Percentiles rank a stretch among this genome's conserved stretches.
phyloP scores from a whole-genome alignment of 2,113 vertebrate species.

The Brachyhypopomus occidentalis region DNA sequence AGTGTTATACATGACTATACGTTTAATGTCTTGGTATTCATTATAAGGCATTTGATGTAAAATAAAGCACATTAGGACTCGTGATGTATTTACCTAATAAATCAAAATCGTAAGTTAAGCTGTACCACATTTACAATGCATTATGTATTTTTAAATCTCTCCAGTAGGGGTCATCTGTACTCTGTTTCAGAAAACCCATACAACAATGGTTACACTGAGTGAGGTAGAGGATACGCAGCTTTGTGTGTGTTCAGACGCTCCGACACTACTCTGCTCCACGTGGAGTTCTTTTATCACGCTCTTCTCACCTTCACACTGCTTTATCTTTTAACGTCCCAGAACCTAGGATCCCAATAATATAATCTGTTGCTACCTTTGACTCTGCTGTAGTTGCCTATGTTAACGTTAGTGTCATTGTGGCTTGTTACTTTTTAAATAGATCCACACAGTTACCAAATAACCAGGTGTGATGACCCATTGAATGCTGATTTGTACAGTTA shows the following conservation, averaged over 20 bases:
- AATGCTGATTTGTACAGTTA: neutral
- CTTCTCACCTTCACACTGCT: neutral
- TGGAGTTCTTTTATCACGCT: neutral
- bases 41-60: too few species aligned
- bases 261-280: neutral
- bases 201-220: neutral
- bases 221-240: neutral
- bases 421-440: neutral
- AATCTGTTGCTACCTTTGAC: neutral
- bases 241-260: neutral
- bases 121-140: too few species aligned
- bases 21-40: too few species aligned
- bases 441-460: neutral
- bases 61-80: too few species aligned
- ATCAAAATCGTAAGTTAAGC: too few species aligned
- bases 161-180: constrained; percentile 16
- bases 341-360: neutral
- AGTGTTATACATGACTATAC: too few species aligned
- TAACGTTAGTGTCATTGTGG: neutral
- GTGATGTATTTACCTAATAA: too few species aligned
- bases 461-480: neutral
- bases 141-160: neutral
- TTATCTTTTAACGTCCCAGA: neutral
- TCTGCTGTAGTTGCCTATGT: neutral
- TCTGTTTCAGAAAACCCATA: neutral